These are phyloP conservation scores for Sternarchorhynchus goeldii DNA, from an alignment of 2,797 vertebrate genomes.

Conservation along the genomic window DNA sequence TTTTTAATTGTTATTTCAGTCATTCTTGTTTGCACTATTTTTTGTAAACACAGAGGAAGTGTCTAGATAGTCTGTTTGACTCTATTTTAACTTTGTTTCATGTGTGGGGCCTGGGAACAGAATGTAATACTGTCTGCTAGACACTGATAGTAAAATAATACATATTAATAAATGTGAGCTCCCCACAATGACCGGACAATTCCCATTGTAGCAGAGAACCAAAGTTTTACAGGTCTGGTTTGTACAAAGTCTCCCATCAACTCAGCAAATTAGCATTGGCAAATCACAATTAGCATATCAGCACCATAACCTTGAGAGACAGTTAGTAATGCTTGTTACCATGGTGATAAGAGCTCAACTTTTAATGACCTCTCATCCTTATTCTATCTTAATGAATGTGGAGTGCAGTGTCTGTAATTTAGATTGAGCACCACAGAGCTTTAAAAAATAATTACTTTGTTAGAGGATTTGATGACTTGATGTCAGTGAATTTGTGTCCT, in stretches of 20 bases:
- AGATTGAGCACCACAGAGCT: constrained; percentile 74
- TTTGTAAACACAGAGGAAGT: neutral
- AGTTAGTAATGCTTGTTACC: constrained; percentile 73
- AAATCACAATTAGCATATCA: constrained; percentile 71
- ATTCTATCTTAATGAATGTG: constrained; percentile 76
- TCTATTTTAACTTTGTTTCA: constrained; percentile 5
- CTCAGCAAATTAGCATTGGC: constrained; percentile 49
- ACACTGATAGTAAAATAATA: constrained; percentile 37
- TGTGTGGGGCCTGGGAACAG: neutral
- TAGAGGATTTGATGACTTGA: constrained; percentile 75
- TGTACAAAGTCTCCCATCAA: constrained; percentile 23
- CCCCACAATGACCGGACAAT: constrained; percentile 38
- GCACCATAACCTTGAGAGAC: constrained; percentile 74
- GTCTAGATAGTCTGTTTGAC: neutral
- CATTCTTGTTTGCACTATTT: neutral
- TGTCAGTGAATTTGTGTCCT: constrained; percentile 76
- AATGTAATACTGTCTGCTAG: constrained; percentile 27
- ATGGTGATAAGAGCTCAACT: constrained; percentile 70
- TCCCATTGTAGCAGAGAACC: constrained; percentile 37
- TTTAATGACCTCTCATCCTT: constrained; percentile 72
- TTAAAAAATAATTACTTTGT: constrained; percentile 75
- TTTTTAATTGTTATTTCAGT: neutral
- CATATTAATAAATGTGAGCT: constrained; percentile 42
- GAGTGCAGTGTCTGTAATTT: constrained; percentile 71
- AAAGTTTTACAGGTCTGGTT: constrained; percentile 44